Percentiles rank a stretch among this genome's conserved stretches.
phyloP scores from a whole-genome alignment of 2,888 invertebrate species.

The Acrobasis consociella region DNA sequence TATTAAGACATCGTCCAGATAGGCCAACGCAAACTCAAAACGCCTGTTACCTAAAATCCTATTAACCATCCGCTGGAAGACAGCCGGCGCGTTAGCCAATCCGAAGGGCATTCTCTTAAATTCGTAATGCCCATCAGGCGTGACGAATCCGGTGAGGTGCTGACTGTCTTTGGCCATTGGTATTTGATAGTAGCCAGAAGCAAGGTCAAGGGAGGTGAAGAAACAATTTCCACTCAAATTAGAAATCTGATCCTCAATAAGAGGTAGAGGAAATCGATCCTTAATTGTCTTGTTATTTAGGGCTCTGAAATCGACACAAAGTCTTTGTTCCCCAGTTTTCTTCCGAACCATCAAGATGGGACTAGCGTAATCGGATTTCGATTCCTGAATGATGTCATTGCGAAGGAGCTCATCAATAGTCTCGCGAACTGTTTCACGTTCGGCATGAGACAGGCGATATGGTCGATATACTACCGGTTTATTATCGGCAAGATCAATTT shows the following conservation, averaged over 20 bases:
- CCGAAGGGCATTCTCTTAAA: too few relatives aligned
- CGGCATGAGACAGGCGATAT: conserved; percentile 25
- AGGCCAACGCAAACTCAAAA: conserved; percentile 21
- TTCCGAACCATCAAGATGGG: conserved; percentile 33
- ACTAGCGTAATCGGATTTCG: conserved; percentile 29
- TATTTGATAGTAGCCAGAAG: too few relatives aligned
- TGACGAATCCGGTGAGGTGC: too few relatives aligned
- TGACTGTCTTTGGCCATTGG: too few relatives aligned
- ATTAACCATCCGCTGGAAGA: conserved; percentile 13
- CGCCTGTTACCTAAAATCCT: conserved; percentile 18
- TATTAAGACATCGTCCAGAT: conserved; percentile 28
- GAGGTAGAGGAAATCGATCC: background rate
- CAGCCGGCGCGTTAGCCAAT: too few relatives aligned
- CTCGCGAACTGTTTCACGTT: conserved; percentile 22
- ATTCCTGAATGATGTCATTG: conserved; percentile 32
- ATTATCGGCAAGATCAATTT: background rate
- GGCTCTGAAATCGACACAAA: conserved; percentile 36
- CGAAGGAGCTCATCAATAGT: conserved; percentile 26
- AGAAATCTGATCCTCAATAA: conserved; percentile 35
- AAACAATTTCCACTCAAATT: conserved; percentile 30
- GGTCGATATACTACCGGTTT: conserved; percentile 23
- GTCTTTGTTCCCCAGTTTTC: conserved; percentile 27
- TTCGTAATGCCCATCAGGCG: too few relatives aligned
- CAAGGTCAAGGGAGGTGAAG: conserved; percentile 1
- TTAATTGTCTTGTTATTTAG: conserved; percentile 34